These are phyloP conservation scores for Lagorchestes hirsutus DNA, from an alignment of 2,797 vertebrate genomes.

Conservation along the genomic window DNA sequence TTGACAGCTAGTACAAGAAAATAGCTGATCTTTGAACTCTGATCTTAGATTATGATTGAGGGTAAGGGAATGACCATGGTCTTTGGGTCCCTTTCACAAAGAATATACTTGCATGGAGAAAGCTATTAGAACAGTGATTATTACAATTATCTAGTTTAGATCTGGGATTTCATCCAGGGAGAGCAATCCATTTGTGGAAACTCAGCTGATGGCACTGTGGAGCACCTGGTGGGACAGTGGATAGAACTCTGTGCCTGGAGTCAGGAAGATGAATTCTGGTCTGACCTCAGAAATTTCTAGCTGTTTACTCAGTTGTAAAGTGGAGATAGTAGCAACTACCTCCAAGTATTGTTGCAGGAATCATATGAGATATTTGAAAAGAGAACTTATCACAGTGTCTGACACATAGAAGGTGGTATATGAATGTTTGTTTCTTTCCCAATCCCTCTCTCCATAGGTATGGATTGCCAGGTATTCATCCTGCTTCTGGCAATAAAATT, in stretches of 20 bases:
- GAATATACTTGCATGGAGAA: background rate
- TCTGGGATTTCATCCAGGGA: background rate
- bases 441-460: background rate
- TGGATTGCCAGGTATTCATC: background rate
- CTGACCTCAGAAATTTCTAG: background rate
- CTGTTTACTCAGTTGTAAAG: background rate
- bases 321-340: background rate
- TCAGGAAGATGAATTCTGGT: background rate
- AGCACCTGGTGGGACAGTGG: too few relatives aligned
- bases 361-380: background rate
- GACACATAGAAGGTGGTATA: background rate
- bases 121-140: background rate
- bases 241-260: background rate
- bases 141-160: background rate
- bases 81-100: background rate
- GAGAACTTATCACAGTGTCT: background rate
- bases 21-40: background rate
- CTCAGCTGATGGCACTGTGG: background rate
- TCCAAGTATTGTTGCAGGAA: background rate
- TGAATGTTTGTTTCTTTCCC: background rate
- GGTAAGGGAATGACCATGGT: background rate
- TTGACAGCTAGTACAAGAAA: background rate
- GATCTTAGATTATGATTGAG: background rate
- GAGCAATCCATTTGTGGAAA: background rate
- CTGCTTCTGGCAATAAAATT: background rate